phyloP scores from a whole-genome alignment of 2,113 vertebrate species.

The Phalacrocorax brasilianus region DNA sequence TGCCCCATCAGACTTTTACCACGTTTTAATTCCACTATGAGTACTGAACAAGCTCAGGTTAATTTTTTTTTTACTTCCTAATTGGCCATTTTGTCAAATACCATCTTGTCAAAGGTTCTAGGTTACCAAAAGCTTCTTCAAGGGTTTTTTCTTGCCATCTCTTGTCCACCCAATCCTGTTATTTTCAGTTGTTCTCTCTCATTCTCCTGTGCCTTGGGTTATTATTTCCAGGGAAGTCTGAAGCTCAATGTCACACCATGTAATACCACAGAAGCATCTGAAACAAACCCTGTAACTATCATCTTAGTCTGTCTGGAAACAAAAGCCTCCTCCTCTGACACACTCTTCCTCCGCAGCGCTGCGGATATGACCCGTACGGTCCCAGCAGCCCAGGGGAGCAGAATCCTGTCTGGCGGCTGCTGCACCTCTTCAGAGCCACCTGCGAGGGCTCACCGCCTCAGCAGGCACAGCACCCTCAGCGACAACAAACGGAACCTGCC shows the following conservation, averaged over 20 bases:
- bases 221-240: neutral
- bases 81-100: neutral
- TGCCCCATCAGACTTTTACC: neutral
- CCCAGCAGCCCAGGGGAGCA: neutral
- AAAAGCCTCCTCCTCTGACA: neutral
- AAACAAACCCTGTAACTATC: neutral
- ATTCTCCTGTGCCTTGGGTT: neutral
- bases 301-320: neutral
- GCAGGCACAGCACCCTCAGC: neutral
- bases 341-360: too few relatives aligned
- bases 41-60: neutral
- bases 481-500: neutral
- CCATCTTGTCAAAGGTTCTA: neutral
- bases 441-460: neutral
- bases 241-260: neutral
- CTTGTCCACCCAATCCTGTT: neutral
- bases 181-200: neutral
- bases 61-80: neutral
- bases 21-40: neutral
- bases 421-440: neutral
- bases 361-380: accelerated
- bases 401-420: neutral
- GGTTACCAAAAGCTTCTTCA: neutral
- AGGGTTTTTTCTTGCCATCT: neutral
- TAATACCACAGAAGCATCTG: neutral